Evolutionary conservation across 2,113 vertebrate species (phyloP).

Genomic region (Ceratotherium simum): DNA sequence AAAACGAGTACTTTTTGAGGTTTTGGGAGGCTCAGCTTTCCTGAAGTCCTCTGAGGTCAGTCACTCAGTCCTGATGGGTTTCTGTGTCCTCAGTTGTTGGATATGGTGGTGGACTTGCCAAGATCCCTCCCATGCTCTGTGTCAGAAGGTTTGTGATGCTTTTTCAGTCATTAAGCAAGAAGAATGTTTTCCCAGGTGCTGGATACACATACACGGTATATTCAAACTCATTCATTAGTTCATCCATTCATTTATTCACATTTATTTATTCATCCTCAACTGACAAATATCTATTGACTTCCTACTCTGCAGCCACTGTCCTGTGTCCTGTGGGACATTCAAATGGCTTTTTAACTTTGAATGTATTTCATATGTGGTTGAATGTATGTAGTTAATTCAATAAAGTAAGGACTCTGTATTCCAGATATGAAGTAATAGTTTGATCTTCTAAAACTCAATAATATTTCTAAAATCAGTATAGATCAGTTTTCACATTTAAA

Average conservation of each 20-base stretch:
- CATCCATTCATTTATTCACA: background rate
- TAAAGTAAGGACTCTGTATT: background rate
- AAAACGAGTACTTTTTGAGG: background rate
- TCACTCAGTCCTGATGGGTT: background rate
- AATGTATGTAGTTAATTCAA: slow-evolving; percentile 9
- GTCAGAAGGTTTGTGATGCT: background rate
- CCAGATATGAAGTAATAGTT: background rate
- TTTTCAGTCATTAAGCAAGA: background rate
- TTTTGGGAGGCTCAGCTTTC: background rate
- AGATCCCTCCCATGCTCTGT: background rate
- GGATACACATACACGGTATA: background rate
- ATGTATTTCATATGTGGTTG: background rate
- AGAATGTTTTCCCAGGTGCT: background rate
- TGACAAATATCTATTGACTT: background rate
- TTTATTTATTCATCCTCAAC: background rate
- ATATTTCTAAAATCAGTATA: background rate
- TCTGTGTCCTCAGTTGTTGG: background rate
- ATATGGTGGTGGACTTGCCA: background rate
- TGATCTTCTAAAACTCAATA: background rate
- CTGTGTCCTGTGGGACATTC: background rate
- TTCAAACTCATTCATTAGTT: background rate
- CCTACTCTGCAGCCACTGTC: background rate
- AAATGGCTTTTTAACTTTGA: background rate
- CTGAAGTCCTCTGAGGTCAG: background rate
- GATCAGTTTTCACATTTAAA: background rate